Evolutionary conservation across 2,888 invertebrate species (phyloP).

Genomic region (Andrena bucephala): DNA sequence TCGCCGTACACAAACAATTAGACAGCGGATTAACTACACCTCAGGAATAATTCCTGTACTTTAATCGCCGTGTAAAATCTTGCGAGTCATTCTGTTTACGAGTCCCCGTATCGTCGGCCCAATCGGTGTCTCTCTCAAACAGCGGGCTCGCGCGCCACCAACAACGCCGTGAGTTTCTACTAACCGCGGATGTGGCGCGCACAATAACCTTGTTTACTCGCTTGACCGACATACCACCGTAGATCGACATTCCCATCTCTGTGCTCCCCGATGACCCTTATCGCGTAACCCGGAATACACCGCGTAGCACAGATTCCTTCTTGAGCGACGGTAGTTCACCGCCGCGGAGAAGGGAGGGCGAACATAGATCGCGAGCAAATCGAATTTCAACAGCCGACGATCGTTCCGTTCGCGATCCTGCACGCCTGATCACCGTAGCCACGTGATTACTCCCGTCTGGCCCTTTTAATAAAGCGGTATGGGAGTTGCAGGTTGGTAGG

Average conservation of each 20-base stretch:
- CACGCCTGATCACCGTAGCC: slow-evolving; percentile 17
- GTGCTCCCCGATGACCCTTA: slow-evolving; percentile 15
- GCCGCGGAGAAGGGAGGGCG: background rate
- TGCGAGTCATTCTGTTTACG: slow-evolving; percentile 25
- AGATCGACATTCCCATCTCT: slow-evolving; percentile 27
- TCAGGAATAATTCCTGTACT: background rate
- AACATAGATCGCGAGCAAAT: background rate
- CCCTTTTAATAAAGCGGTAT: slow-evolving; percentile 28
- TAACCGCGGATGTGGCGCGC: slow-evolving; percentile 2
- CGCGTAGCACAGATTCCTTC: slow-evolving; percentile 34
- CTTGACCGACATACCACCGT: slow-evolving; percentile 42
- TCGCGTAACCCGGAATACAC: slow-evolving; percentile 24
- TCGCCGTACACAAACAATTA: background rate
- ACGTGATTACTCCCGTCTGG: slow-evolving; percentile 20
- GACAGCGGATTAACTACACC: slow-evolving; percentile 12
- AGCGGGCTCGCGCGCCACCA: background rate
- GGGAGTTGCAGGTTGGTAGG: background rate
- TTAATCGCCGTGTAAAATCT: slow-evolving; percentile 8
- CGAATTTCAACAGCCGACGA: slow-evolving; percentile 19
- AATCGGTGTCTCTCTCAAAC: slow-evolving; percentile 19
- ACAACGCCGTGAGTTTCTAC: slow-evolving; percentile 8
- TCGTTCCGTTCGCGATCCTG: background rate
- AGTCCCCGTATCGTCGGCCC: background rate
- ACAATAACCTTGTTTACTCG: slow-evolving; percentile 31
- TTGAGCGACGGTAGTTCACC: slow-evolving; percentile 25